Evolutionary conservation across 1,140 invertebrate genomes (phyloP).

Genomic region (Glomeris maerens): DNA sequence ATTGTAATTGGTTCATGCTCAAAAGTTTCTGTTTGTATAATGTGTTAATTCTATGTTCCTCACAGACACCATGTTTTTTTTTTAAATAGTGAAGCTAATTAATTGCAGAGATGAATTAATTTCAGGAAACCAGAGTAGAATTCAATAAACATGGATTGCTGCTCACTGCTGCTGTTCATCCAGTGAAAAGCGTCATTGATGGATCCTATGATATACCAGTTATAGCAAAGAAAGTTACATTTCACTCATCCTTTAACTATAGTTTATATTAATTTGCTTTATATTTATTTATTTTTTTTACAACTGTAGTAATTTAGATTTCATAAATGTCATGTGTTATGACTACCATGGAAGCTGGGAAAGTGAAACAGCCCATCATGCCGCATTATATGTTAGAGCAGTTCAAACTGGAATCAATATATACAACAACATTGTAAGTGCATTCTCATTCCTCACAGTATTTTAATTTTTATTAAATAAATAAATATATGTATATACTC

Average conservation of each 20-base stretch:
- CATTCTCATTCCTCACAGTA: neutral
- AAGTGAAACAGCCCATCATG: conserved; percentile 67
- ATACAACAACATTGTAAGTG: neutral
- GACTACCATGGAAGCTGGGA: conserved; percentile 68
- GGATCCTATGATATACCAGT: conserved; percentile 24
- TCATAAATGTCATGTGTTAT: conserved; percentile 76
- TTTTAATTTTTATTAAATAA: neutral
- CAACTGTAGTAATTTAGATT: conserved; percentile 53
- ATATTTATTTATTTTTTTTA: too few species aligned
- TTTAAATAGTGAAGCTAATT: too few species aligned
- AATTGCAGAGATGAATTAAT: too few species aligned
- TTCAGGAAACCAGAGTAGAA: conserved; percentile 23
- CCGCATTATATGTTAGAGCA: conserved; percentile 49
- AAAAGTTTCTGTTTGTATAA: too few species aligned
- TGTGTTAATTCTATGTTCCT: too few species aligned
- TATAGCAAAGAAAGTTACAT: conserved; percentile 20
- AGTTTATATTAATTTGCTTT: too few species aligned
- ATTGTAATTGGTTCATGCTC: too few species aligned
- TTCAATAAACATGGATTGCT: conserved; percentile 21
- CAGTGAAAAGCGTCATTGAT: conserved; percentile 23
- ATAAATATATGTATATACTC: neutral
- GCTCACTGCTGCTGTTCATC: conserved; percentile 26
- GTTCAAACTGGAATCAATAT: too few species aligned
- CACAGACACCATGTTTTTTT: too few species aligned
- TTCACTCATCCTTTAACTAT: too few species aligned